Conservation (phyloP, 2,113 vertebrate genomes). For the zebrafish (Danio rerio) region DNA sequence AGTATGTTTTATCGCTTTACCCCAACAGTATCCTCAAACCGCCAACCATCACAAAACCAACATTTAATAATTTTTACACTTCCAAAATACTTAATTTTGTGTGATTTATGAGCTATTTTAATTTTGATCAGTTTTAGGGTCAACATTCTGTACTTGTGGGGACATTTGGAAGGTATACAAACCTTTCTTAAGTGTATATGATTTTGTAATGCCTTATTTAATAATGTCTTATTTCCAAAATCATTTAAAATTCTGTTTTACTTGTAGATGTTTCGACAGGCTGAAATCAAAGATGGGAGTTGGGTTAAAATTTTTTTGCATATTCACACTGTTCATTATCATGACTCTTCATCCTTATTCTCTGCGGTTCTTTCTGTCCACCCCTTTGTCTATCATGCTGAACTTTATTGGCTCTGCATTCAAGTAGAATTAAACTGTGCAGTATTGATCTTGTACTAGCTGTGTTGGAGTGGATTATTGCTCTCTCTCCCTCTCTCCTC, state of each 20-base stretch:
- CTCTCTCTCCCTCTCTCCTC: constrained; percentile 1
- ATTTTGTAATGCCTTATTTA: no score
- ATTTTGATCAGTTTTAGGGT: no score
- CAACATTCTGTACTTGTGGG: no score
- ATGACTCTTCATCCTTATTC: neutral
- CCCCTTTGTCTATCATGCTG: neutral
- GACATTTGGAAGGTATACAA: no score
- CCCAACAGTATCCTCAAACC: no score
- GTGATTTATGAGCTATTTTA: no score
- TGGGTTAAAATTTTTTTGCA: neutral
- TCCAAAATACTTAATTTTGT: no score
- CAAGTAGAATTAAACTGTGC: constrained; percentile 21
- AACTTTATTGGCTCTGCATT: constrained; percentile 6
- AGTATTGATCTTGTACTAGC: constrained; percentile 13
- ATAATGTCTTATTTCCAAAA: no score
- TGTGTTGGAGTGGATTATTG: neutral
- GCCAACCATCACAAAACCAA: no score
- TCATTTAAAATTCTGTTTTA: neutral
- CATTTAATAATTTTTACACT: no score
- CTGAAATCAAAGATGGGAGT: neutral
- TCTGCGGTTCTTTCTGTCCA: constrained; percentile 9
- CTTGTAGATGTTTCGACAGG: neutral
- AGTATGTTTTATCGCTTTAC: no score
- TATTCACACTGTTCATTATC: neutral
- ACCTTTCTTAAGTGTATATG: no score